Conservation (phyloP, 2,113 vertebrate species). For the Ophiodon elongatus region DNA sequence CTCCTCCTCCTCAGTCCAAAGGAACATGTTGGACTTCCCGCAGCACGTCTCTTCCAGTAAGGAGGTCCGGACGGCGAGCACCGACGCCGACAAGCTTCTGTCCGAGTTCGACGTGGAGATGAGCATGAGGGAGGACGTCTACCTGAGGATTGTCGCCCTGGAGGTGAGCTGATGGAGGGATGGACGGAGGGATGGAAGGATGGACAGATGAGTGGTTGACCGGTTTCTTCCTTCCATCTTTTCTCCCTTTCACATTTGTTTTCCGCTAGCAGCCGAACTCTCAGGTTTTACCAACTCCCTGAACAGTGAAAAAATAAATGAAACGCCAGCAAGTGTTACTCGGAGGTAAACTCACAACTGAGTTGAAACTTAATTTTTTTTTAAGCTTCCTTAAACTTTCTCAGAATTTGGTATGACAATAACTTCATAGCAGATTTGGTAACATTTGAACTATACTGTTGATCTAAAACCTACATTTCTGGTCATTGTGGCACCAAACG, state of each 20-base stretch:
- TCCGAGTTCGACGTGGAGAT: slow-evolving; percentile 98
- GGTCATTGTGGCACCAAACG: background rate
- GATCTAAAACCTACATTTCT: background rate
- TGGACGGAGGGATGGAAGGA: background rate
- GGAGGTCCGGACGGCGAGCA: slow-evolving; percentile 91
- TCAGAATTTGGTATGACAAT: background rate
- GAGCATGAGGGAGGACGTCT: slow-evolving; percentile 98
- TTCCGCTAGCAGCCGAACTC: background rate
- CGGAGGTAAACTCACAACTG: background rate
- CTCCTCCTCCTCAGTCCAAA: slow-evolving; percentile 86
- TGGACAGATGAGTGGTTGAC: background rate
- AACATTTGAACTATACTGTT: background rate
- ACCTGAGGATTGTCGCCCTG: slow-evolving; percentile 92
- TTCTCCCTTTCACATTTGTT: background rate
- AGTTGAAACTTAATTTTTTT: background rate
- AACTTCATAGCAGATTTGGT: background rate
- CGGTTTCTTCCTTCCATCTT: too few species aligned
- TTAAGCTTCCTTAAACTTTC: background rate
- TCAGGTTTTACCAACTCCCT: background rate
- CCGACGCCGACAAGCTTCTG: slow-evolving; percentile 93
- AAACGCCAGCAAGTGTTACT: background rate
- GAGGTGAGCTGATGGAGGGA: slow-evolving; percentile 82
- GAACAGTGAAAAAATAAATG: background rate
- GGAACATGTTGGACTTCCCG: slow-evolving; percentile 96
- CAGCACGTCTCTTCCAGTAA: slow-evolving; percentile 94